Evolutionary conservation across 2,888 invertebrate species (phyloP).

Genomic region (Zonitis immaculata): DNA sequence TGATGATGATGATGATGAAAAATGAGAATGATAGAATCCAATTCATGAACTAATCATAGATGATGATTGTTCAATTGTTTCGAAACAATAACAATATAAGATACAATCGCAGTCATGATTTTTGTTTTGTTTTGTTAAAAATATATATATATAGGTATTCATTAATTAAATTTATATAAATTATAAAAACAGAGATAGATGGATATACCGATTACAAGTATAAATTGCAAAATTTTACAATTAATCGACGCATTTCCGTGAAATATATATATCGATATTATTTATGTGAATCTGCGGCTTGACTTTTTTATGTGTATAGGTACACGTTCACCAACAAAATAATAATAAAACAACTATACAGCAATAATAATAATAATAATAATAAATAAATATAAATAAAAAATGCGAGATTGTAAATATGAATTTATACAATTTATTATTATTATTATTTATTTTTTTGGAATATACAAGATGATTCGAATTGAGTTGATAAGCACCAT

Average conservation of each 20-base stretch:
- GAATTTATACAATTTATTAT: no score
- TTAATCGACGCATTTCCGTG: constrained; percentile 34
- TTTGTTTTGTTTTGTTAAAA: no score
- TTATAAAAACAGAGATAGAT: neutral
- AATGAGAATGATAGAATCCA: neutral
- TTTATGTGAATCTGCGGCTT: constrained; percentile 30
- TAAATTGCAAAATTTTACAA: constrained; percentile 32
- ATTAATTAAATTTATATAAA: neutral
- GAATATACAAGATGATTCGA: no score
- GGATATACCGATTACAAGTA: constrained; percentile 22
- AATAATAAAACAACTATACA: neutral
- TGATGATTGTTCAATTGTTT: neutral
- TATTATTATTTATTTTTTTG: no score
- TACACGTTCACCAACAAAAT: neutral
- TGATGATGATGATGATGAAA: neutral
- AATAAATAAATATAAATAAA: no score
- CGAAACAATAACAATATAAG: neutral
- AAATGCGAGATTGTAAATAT: neutral
- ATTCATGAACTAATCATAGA: neutral
- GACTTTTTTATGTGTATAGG: constrained; percentile 12
- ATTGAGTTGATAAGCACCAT: no score
- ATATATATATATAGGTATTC: no score
- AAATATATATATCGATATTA: constrained; percentile 32
- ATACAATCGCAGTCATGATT: neutral
- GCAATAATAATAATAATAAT: neutral